Evolutionary conservation across 2,113 vertebrate species (phyloP), one percentile per base, ranked within the genome.

Genomic region (zebrafish (Danio rerio)): DNA sequence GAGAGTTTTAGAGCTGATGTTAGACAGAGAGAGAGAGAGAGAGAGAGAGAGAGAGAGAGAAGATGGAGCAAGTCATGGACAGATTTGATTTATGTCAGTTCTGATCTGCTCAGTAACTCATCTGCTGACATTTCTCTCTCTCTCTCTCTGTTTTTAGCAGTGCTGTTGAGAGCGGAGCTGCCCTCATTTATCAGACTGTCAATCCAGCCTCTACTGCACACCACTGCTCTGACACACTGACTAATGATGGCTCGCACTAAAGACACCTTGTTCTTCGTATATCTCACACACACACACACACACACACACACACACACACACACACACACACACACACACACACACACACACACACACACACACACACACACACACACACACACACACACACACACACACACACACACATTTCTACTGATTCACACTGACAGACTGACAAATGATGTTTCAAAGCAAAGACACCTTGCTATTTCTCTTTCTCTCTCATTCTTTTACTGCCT

Each of bases 141-240:
- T 61, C 68, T 81, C 40, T 59, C 65, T 79, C 45, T 74, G 21
- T 85, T 50, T 79, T 63, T 72, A 73, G 81, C 65, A 61, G 47
- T 82, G 80, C 77, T 82, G 53, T 21, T 58, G 55, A 84, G 52
- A 84, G 62, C 42, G 52, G 70, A 74, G 40, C 76, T 55, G 75
- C 18, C 49, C 76, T 82, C 80, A 82, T 85, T 82, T 82, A 85
- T 85, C 84, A 85, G 80, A 10, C 56, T 82, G 84, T 85, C 84
- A 82, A 66, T 79, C 69, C 84, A 80, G 61, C n/a, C 53, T 78
- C 76, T 70, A 72, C 63, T 72, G 62, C 80, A 78, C 58, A 55
- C 77, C 50, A 68, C 16, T 66, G 77, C 77, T 79, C 49, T 79
- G 77, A 79, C 77, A 79, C 77, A 53, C 77, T 79, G 62, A 79